These are phyloP conservation scores for Prenolepis imparis DNA, from an alignment of 2,888 invertebrate species.

Conservation along the genomic window DNA sequence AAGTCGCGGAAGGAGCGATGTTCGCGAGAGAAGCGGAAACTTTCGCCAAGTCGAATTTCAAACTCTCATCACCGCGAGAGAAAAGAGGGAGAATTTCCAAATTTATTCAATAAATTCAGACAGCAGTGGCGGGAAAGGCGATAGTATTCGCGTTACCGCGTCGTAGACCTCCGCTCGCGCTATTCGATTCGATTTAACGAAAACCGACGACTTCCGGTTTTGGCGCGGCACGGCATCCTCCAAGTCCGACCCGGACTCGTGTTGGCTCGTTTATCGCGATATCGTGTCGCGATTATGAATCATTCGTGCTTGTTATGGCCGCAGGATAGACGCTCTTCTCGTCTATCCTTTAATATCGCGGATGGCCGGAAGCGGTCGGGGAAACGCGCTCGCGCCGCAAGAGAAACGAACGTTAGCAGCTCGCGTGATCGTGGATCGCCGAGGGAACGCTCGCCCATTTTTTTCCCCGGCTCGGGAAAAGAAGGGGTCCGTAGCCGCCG, in stretches of 20 bases:
- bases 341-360: conserved; percentile 52
- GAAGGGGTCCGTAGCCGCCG: conserved; percentile 38
- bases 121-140: conserved; percentile 19
- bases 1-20: not conserved
- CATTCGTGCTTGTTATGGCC: conserved; percentile 19
- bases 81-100: conserved; percentile 20
- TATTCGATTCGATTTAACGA: conserved; percentile 46
- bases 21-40: not conserved
- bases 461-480: conserved; percentile 54
- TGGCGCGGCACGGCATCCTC: conserved; percentile 10
- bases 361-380: conserved; percentile 50
- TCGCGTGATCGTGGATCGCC: conserved; percentile 65
- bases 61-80: conserved; percentile 39
- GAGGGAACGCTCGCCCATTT: conserved; percentile 63
- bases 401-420: conserved; percentile 3
- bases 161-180: not conserved
- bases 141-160: conserved; percentile 55
- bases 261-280: conserved; percentile 40
- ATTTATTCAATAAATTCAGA: conserved; percentile 53
- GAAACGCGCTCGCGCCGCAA: conserved; percentile 19
- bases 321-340: conserved; percentile 26
- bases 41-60: conserved; percentile 49
- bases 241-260: not conserved
- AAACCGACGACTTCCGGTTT: conserved; percentile 34
- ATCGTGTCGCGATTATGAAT: conserved; percentile 51